Conservation (phyloP, 2,113 vertebrate species). For the Petaurus breviceps region DNA sequence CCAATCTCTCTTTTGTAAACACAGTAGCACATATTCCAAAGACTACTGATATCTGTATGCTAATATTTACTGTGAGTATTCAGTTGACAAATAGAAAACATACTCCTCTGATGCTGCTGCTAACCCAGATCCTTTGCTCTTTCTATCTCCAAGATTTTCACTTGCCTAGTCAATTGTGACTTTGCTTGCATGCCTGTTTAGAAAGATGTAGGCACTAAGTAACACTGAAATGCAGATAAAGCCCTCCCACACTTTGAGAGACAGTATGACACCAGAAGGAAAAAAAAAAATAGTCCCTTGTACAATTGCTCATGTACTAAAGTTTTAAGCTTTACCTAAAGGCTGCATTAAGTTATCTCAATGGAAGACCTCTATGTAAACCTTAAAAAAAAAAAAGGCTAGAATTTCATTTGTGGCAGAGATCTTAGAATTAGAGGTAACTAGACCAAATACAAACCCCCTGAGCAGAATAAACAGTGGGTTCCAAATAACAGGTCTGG, state of each 20-base stretch:
- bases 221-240: background rate
- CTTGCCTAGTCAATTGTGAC: background rate
- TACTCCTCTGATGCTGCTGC: background rate
- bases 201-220: background rate
- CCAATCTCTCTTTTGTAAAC: background rate
- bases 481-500: background rate
- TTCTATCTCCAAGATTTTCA: background rate
- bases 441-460: background rate
- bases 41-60: background rate
- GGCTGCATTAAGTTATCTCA: background rate
- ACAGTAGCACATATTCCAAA: background rate
- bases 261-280: background rate
- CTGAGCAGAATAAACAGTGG: background rate
- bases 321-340: background rate
- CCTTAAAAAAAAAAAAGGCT: background rate
- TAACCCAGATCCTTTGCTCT: background rate
- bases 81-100: background rate
- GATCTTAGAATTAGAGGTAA: background rate
- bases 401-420: background rate
- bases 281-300: background rate
- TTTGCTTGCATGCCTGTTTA: background rate
- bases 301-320: background rate
- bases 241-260: slow-evolving; percentile 16
- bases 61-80: slow-evolving; percentile 2
- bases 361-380: background rate